Evolutionary conservation across 2,797 vertebrate species (phyloP).

Genomic region (Macrochelys suwanniensis): DNA sequence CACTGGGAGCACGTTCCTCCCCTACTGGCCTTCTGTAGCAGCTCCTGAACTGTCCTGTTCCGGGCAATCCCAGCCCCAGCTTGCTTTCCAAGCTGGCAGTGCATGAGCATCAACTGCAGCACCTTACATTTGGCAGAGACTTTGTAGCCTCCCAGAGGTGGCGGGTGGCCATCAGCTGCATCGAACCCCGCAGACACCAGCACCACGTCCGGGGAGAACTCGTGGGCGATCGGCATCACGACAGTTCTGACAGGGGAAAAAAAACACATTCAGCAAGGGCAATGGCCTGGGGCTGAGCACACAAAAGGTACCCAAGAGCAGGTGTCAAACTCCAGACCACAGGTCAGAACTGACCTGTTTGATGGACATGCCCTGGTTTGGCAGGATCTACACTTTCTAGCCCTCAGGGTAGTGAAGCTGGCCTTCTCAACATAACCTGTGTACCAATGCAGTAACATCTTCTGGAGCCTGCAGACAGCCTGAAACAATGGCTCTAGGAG

Average conservation of each 20-base stretch:
- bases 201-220: slow-evolving; percentile 94
- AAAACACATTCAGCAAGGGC: fast-evolving
- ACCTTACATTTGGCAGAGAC: slow-evolving; percentile 95
- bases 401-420: too few relatives aligned
- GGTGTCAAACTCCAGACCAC: not conserved
- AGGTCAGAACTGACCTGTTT: not conserved
- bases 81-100: fast-evolving
- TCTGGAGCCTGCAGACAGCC: too few relatives aligned
- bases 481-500: too few relatives aligned
- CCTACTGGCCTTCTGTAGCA: not conserved
- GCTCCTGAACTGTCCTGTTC: not conserved
- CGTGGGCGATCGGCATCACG: slow-evolving; percentile 94
- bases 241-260: slow-evolving; percentile 84
- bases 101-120: not conserved
- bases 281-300: not conserved
- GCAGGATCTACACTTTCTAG: too few relatives aligned
- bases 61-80: not conserved
- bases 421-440: too few relatives aligned
- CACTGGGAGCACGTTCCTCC: not conserved
- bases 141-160: slow-evolving; percentile 90
- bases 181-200: slow-evolving; percentile 95
- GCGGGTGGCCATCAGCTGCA: slow-evolving; percentile 89
- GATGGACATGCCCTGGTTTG: too few relatives aligned
- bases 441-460: too few relatives aligned
- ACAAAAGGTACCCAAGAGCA: not conserved